Percentiles rank a stretch among this genome's conserved stretches.
Evolutionary conservation across 2,113 vertebrate genomes (phyloP).

Genomic region (Diphyllodes magnificus): DNA sequence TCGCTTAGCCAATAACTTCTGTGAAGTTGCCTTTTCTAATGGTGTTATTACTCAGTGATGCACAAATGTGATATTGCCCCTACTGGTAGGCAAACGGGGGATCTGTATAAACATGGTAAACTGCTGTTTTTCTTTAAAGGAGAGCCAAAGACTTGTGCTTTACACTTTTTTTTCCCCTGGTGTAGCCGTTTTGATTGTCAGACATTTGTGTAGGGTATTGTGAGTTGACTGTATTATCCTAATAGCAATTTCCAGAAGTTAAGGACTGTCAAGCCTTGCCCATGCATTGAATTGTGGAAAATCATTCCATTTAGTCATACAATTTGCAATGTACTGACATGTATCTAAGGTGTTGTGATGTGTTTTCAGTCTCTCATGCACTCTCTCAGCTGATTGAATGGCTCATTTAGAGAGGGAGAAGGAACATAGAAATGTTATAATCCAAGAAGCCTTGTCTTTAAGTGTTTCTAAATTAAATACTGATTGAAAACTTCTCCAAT

Average conservation of each 20-base stretch:
- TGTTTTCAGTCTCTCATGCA: neutral
- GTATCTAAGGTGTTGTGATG: constrained; percentile 7
- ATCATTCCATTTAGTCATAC: constrained; percentile 35
- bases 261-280: constrained; percentile 65
- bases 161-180: constrained; percentile 51
- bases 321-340: constrained; percentile 46
- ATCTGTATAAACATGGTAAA: constrained; percentile 73
- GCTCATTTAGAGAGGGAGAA: constrained; percentile 39
- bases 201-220: constrained; percentile 46
- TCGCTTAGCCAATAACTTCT: constrained; percentile 87
- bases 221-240: constrained; percentile 67
- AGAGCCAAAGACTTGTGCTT: constrained; percentile 84
- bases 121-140: constrained; percentile 74
- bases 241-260: constrained; percentile 49
- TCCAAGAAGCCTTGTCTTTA: constrained; percentile 26
- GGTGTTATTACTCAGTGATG: constrained; percentile 87
- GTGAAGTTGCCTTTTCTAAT: constrained; percentile 88
- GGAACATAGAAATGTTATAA: neutral
- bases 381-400: neutral
- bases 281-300: constrained; percentile 55
- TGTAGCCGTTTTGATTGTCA: constrained; percentile 66
- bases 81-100: constrained; percentile 81
- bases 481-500: constrained; percentile 1
- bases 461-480: constrained; percentile 24
- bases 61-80: constrained; percentile 82